Evolutionary conservation across 2,888 invertebrate genomes (phyloP), one percentile per base, ranked within the genome.

Genomic region (Drosophila hawaiiensis): DNA sequence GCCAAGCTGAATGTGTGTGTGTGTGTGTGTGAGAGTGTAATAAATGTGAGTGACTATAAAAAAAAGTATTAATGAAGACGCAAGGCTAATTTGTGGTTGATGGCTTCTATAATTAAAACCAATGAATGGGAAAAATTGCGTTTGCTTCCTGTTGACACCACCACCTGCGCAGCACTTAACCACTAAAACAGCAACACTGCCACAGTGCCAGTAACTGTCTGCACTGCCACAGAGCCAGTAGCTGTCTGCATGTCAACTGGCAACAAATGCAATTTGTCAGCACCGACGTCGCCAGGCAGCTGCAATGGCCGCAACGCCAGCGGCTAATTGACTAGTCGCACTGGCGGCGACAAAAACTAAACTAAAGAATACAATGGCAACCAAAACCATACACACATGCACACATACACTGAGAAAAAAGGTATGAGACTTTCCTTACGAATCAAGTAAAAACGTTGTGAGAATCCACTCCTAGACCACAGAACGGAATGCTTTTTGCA

Each of bases 41-140:
- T 66, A 78, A 74, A 81, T 68, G 70, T 37, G 37, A 73, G 59
- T 49, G 65, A 68, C 79, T 66, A 83, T 84, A 77, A 88, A 88
- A 80, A 84, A 84, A 76, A 47, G 75, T 84, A 90, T 90, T 88
- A 83, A 90, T 78, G 84, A 86, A 90, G 80, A 78, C 84, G 67
- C 74, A 86, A 75, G 77, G 72, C 80, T 89, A 89, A 90, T 86
- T 87, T 87, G 90, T 74, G 87, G 56, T 78, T 77, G 89, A 89
- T 86, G 89, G 82, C 75, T 89, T 86, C 82, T 80, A 84, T 89
- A 88, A 88, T 90, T 90, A 90, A 88, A 90, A 76, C 69, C 87
- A 90, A 90, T 88, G 87, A 88, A 89, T 86, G 84, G 73, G 73
- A 86, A 83, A 90, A 90, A 85, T 83, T 67, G 83, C 79, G 69